A percentile compares a stretch with the other conserved stretches of the same genome.
phyloP scores from a whole-genome alignment of 2,797 vertebrate genomes.

The Cyprinodon diabolis region DNA sequence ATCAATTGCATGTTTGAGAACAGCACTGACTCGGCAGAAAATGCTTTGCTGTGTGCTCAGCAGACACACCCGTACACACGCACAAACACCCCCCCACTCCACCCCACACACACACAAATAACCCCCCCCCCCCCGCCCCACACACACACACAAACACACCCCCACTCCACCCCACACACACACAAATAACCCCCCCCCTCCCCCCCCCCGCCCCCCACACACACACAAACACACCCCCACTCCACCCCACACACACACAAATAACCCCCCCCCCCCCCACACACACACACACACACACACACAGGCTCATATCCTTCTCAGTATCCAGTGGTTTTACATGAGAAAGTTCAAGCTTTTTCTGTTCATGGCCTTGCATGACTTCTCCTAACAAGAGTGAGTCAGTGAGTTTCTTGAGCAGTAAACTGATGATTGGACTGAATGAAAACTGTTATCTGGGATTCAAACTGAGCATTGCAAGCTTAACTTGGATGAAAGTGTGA shows the following conservation, averaged over 20 bases:
- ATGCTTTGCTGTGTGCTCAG: slow-evolving; percentile 21
- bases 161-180: too few relatives aligned
- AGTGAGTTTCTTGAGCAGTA: slow-evolving; percentile 45
- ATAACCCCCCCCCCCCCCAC: too few relatives aligned
- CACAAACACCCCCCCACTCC: too few relatives aligned
- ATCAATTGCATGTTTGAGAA: slow-evolving; percentile 74
- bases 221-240: too few relatives aligned
- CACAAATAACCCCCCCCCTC: neutral
- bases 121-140: too few relatives aligned
- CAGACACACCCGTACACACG: slow-evolving; percentile 6
- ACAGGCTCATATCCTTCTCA: slow-evolving; percentile 23
- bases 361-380: slow-evolving; percentile 65
- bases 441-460: slow-evolving; percentile 12
- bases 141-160: slow-evolving; percentile 20
- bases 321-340: slow-evolving; percentile 66
- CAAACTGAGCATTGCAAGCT: slow-evolving; percentile 28
- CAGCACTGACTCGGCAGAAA: slow-evolving; percentile 71
- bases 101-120: too few relatives aligned
- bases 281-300: slow-evolving; percentile 8
- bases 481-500: neutral
- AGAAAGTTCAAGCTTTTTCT: slow-evolving; percentile 56
- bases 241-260: too few relatives aligned
- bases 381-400: slow-evolving; percentile 62
- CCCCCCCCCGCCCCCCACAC: too few relatives aligned
- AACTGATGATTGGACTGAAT: slow-evolving; percentile 32